phyloP scores from a whole-genome alignment of 2,888 invertebrate species.

The Boloria selene region DNA sequence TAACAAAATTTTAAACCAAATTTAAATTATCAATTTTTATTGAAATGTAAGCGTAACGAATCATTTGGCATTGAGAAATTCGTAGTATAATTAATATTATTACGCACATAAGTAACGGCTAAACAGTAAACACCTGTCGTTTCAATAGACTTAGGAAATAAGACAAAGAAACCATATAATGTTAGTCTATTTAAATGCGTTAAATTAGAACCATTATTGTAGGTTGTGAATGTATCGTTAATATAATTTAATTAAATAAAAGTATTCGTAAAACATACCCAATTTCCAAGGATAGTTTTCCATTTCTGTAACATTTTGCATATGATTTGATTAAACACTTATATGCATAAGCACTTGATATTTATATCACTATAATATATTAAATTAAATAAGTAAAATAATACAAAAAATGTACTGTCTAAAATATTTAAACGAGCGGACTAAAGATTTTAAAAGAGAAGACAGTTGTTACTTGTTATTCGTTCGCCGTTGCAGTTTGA shows the following conservation, averaged over 20 bases:
- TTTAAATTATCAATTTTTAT: not conserved
- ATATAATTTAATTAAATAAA: slow-evolving; percentile 3
- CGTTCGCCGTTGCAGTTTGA: slow-evolving; percentile 70
- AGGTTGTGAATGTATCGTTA: not conserved
- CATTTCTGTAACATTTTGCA: slow-evolving; percentile 68
- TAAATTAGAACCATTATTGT: slow-evolving; percentile 6
- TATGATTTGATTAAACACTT: slow-evolving; percentile 1
- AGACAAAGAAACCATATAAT: slow-evolving; percentile 23
- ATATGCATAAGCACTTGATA: slow-evolving; percentile 23
- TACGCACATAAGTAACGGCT: slow-evolving; percentile 4
- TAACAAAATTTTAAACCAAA: too few relatives aligned
- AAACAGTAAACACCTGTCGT: slow-evolving; percentile 26
- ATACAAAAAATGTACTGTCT: slow-evolving; percentile 36
- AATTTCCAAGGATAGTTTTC: slow-evolving; percentile 71
- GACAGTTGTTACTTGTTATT: slow-evolving; percentile 46
- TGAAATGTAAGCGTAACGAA: not conserved
- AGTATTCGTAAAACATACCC: slow-evolving; percentile 56
- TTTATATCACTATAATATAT: slow-evolving; percentile 22
- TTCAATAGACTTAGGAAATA: slow-evolving; percentile 14
- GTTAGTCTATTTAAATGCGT: slow-evolving; percentile 4
- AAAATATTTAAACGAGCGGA: slow-evolving; percentile 55
- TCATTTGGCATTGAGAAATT: not conserved
- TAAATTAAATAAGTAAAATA: slow-evolving; percentile 26
- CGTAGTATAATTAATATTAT: not conserved
- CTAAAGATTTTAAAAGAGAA: slow-evolving; percentile 46